phyloP scores from a whole-genome alignment of 2,888 invertebrate genomes.

The Zygaena filipendulae region DNA sequence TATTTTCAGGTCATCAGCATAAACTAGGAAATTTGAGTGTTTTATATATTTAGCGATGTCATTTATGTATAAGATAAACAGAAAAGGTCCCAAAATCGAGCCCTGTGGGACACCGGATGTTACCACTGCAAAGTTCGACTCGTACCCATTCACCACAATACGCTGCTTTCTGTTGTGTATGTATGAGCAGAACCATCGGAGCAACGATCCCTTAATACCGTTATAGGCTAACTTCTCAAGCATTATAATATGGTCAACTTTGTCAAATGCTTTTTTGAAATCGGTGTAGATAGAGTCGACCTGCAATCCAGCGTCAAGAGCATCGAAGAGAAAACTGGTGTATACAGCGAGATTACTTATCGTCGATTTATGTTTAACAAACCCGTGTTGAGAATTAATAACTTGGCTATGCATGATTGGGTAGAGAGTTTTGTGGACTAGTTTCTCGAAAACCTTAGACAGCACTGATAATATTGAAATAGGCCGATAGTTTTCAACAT shows the following conservation, averaged over 20 bases:
- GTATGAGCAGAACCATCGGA: slow-evolving; percentile 16
- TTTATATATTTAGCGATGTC: slow-evolving; percentile 10
- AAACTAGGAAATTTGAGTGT: slow-evolving; percentile 8
- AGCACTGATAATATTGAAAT: slow-evolving; percentile 14
- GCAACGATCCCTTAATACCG: slow-evolving; percentile 12
- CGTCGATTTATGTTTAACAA: slow-evolving; percentile 10
- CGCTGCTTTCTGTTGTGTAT: slow-evolving; percentile 11
- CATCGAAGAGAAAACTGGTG: slow-evolving; percentile 3
- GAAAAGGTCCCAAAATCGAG: slow-evolving; percentile 13
- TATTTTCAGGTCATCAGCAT: slow-evolving; percentile 15
- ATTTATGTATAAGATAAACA: slow-evolving; percentile 15
- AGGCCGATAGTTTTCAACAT: slow-evolving; percentile 10
- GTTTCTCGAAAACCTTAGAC: slow-evolving; percentile 15
- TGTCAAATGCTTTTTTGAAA: slow-evolving; percentile 16
- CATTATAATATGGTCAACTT: slow-evolving; percentile 4
- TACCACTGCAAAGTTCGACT: slow-evolving; percentile 5
- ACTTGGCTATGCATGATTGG: slow-evolving; percentile 10
- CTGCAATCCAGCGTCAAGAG: slow-evolving; percentile 13
- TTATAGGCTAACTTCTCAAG: slow-evolving; percentile 3
- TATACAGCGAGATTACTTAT: slow-evolving; percentile 14
- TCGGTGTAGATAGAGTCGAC: slow-evolving; percentile 15
- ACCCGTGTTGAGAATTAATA: slow-evolving; percentile 12
- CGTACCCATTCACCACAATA: slow-evolving; percentile 12
- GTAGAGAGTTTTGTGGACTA: slow-evolving; percentile 13
- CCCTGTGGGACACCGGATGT: slow-evolving; percentile 17